Conservation (phyloP, 2,113 vertebrate genomes). For the Poicephalus meyeri region DNA sequence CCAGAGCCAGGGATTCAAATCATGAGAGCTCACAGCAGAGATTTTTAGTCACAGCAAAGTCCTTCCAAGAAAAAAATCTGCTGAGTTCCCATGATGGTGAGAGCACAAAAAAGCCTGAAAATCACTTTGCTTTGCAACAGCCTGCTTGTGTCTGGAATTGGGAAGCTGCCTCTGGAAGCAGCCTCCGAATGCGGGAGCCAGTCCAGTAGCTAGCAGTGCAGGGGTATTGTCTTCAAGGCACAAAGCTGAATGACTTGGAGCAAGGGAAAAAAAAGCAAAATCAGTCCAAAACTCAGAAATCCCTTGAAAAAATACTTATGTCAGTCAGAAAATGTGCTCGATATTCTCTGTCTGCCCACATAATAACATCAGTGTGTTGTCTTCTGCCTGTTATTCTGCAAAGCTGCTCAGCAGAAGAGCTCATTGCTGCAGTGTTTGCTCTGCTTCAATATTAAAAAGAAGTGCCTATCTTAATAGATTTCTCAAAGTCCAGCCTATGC, state of each 20-base stretch:
- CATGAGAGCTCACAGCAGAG: background rate
- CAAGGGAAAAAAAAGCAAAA: background rate
- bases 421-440: background rate
- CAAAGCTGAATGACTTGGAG: background rate
- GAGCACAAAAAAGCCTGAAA: background rate
- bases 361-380: background rate
- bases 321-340: background rate
- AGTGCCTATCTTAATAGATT: background rate
- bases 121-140: slow-evolving; percentile 21
- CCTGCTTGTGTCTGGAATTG: background rate
- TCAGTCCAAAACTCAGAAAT: background rate
- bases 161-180: background rate
- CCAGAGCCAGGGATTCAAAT: background rate
- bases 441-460: background rate
- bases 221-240: background rate
- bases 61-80: background rate
- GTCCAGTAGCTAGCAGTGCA: background rate
- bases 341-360: background rate
- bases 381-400: background rate
- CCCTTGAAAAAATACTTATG: background rate
- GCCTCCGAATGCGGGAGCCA: background rate
- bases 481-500: background rate
- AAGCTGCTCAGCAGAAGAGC: background rate
- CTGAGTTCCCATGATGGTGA: background rate
- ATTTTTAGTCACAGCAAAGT: slow-evolving; percentile 26